Evolutionary conservation across 2,797 vertebrate genomes (phyloP), one percentile per base, ranked within the genome.

Genomic region (Craterocephalus amniculus): DNA sequence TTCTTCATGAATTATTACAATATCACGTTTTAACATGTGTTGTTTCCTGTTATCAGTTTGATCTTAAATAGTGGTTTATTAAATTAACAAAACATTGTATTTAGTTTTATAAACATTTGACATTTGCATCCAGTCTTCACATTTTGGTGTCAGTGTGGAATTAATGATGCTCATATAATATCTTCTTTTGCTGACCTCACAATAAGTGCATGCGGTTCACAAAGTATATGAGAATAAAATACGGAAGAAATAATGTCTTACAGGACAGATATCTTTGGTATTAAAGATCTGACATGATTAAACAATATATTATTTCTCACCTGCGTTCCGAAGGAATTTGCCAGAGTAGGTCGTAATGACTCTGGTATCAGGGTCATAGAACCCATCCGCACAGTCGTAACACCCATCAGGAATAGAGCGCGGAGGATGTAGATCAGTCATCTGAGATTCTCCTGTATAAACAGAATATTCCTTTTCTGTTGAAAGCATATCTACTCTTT

Each of bases 381-480:
- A 98, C 70, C 98, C 97, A 20, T 99, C 96, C 24, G 95, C 96
- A 64, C 96, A 97, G 72, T 99, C 97, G 0, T 98, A 98, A 80
- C 91, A 96, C 45, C 94, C 95, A 20, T 90, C 69, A 14, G 97
- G 97, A 78, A 99, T 95, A 70, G 76, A 67, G 58, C 77, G 87
- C 22, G 95, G 92, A 54, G 96, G 96, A 84, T 97, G 94, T 67
- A 83, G 72, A 58, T 97, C 93, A 71, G 95, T 96, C 31, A 97
- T 74, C 67, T 96, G 97, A 84, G 95, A 95, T 87, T 95, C 92
- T 80, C 94, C 98, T 99, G 87, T 70, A 66, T 24, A 43, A 59
- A 83, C 54, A 74, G 43, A 63, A 70, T 3, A 61, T 7, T 36
- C 43, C 13, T 31, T 72, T 35, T 36, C 3, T 29, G 34, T 11